Percentiles rank a stretch among this genome's conserved stretches.
Evolutionary conservation across 1,140 invertebrate species (phyloP).

Genomic region (Anagrus nilaparvatae): DNA sequence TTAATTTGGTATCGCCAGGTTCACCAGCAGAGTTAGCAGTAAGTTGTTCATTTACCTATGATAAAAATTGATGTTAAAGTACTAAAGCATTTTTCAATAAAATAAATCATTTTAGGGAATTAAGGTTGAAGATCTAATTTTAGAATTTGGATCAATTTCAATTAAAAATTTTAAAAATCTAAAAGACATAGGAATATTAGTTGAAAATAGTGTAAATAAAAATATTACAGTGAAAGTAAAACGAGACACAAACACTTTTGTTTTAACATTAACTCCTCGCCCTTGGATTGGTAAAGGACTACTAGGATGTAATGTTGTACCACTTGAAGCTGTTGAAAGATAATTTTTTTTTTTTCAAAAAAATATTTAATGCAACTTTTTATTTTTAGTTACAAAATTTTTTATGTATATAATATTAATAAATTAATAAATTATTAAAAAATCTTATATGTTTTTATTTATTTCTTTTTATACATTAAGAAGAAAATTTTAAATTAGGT

Average conservation of each 20-base stretch:
- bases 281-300: constrained; percentile 63
- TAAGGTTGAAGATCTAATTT: constrained; percentile 57
- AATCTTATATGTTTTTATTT: constrained; percentile 9
- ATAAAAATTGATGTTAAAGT: not conserved
- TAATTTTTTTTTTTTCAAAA: constrained; percentile 26
- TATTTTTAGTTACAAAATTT: constrained; percentile 9
- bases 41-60: constrained; percentile 27
- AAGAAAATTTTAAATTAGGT: no score
- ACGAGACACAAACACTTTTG: constrained; percentile 38
- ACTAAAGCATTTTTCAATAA: not conserved
- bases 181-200: constrained; percentile 56
- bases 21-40: constrained; percentile 75
- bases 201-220: constrained; percentile 62
- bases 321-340: constrained; percentile 42
- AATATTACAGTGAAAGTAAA: constrained; percentile 50
- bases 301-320: constrained; percentile 64
- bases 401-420: constrained; percentile 15
- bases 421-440: constrained; percentile 4
- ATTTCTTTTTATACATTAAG: constrained; percentile 8
- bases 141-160: constrained; percentile 78
- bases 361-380: not conserved
- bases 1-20: constrained; percentile 61
- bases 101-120: constrained; percentile 57
- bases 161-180: constrained; percentile 61
- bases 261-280: constrained; percentile 52